Base-by-base conservation (phyloP, 2,888 invertebrate genomes). In the Lasioglossum calceatum region DNA sequence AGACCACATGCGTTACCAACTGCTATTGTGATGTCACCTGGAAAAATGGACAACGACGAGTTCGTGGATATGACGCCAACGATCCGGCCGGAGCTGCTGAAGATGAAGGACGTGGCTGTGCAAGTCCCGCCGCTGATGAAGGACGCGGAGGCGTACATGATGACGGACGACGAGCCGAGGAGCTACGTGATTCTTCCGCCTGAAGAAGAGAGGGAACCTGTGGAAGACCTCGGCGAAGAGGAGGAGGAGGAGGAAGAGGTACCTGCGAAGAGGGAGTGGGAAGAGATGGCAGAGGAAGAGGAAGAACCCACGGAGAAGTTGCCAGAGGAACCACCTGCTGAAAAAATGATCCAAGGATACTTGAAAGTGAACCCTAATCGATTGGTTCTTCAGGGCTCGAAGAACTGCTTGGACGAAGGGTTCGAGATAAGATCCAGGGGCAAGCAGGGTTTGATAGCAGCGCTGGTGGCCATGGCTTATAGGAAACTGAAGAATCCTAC, bases 51-150 rank as follows among this genome's bases (percentile, higher is more conserved):
- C 1, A 0, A 1, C 0, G 47, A 16, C 50, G 27, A 54, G 12
- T 72, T 89, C 1, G 74, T 92, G 5, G 93, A 94, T 32, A 89
- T 84, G 85, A 86, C 88, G 4, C 94, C 95, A 3, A 91, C 85
- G 42, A 89, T 92, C 16, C 86, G 93, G n/a, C 74, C 80, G 0
- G 80, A 88, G 0, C 74, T 88, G 32, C 91, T 91, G 27, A 91
- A 81, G 32, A 81, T 70, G 23, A 85, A 54, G 4, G 84, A 92
- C 8, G 76, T 78, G 8, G 81, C 36, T 0, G 80, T 83, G 5
- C 95, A 94, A 71, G 94, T 84, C 88, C 95, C 95, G 0, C 92
- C 93, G 8, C 50, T 92, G 16, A 93, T 95, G 92, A 84, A 44
- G 19, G 79, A 92, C 16, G 87, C 92, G 0, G 92, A 94, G 1